phyloP scores from a whole-genome alignment of 1,140 invertebrate species.

The Wiebesia pumilae region DNA sequence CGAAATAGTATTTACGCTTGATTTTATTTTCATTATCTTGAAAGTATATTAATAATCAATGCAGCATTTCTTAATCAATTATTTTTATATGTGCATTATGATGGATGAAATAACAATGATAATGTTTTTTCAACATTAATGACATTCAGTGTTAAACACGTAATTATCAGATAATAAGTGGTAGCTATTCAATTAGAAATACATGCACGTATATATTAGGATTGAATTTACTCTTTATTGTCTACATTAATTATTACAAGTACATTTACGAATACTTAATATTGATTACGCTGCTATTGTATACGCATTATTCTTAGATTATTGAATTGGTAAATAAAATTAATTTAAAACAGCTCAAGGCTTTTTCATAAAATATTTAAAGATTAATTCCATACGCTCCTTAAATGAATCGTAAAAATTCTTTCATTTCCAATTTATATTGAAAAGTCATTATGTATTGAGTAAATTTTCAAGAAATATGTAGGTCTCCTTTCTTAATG shows the following conservation, averaged over 20 bases:
- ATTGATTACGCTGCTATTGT: background rate
- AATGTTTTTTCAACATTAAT: background rate
- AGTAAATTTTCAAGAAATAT: too few relatives aligned
- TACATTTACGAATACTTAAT: background rate
- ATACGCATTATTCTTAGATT: background rate
- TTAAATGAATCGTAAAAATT: too few relatives aligned
- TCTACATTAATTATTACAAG: background rate
- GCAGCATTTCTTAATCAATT: background rate
- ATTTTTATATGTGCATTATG: background rate
- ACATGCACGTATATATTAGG: background rate
- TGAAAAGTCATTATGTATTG: too few relatives aligned
- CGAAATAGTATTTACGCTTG: too few relatives aligned
- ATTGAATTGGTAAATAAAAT: background rate
- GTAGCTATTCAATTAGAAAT: background rate
- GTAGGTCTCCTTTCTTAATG: background rate
- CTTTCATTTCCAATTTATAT: too few relatives aligned
- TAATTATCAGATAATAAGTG: constrained; percentile 11
- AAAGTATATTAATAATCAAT: background rate
- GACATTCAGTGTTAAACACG: background rate
- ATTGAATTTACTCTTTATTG: background rate
- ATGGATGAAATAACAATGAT: background rate
- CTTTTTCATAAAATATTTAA: too few relatives aligned
- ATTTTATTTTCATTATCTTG: too few relatives aligned
- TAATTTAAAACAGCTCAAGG: too few relatives aligned
- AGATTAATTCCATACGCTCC: too few relatives aligned